Base-by-base conservation (phyloP, 2,797 vertebrate species). In the Phylloscopus collybita region DNA sequence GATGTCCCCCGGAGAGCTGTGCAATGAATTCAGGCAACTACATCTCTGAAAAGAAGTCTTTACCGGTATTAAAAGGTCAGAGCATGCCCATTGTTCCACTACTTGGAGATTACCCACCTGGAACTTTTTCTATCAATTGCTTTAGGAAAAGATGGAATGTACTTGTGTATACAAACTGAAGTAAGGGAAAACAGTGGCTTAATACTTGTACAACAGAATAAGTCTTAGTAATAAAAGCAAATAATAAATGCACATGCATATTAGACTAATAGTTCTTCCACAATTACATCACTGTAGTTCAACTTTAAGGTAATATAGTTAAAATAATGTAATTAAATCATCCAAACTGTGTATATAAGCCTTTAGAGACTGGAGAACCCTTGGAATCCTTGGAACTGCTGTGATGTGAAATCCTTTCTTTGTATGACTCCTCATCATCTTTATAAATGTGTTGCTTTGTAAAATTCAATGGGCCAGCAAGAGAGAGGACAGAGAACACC, bases 21-120 rank as follows among this genome's bases (percentile, higher is more conserved):
- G 60, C 17, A n/a, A 84, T 64, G 45, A 70, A 75, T 27, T 50
- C 1, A 11, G 56, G 59, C 11, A n/a, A 5, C 74, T 38, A 10
- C 2, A 3, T 38, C 38, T 75, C 36, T 75, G 51, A 50, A 80
- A 50, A 86, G 5, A 67, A 50, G 34, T n/a, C 21, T 69, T 79
- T 49, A 42, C 14, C 0, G 0, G 12, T 38, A 4, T 54, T 54
- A 13, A 74, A 62, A 57, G 36, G 29, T 50, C 59, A 62, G 19
- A 78, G 29, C 26, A 47, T 53, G 15, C 20, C 16, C 3, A 10
- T 42, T 50, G 29, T 54, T 56, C 36, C 6, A 1, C 51, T 66
- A 30, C 27, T 38, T 45, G 17, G 23, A 26, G 23, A 53, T 54
- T 80, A 36, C 20, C 36, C 42, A 14, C 32, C 1, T 14, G 16